Percentiles rank a stretch among this genome's conserved stretches.
Evolutionary conservation across 2,888 invertebrate species (phyloP).

Genomic region (Myopa tessellatipennis): DNA sequence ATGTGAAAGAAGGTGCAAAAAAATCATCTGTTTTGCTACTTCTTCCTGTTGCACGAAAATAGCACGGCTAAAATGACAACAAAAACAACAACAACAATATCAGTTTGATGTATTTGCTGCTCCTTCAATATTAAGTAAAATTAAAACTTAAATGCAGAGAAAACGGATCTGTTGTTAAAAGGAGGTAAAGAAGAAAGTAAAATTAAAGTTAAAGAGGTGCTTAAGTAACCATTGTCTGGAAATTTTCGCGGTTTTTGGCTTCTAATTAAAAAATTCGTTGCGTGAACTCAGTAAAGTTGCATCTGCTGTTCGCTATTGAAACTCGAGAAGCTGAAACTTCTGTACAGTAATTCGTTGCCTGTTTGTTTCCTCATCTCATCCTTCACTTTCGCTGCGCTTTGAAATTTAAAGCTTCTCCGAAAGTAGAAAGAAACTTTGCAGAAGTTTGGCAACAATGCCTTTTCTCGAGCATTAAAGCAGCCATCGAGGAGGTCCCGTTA

Average conservation of each 20-base stretch:
- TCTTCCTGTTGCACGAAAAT: not conserved
- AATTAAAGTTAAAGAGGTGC: no score
- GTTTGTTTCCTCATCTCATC: no score
- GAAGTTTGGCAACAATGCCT: no score
- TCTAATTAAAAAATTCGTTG: no score
- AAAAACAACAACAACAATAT: not conserved
- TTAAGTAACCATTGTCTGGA: not conserved
- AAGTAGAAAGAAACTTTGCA: not conserved
- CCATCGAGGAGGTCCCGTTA: not conserved
- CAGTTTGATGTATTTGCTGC: constrained; percentile 1
- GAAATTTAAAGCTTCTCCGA: constrained; percentile 22
- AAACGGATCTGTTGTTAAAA: no score
- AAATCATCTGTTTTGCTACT: not conserved
- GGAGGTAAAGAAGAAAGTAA: no score
- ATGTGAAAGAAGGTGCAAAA: constrained; percentile 17
- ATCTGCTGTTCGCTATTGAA: no score
- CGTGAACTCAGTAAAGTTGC: no score
- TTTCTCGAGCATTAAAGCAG: not conserved
- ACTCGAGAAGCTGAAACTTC: no score
- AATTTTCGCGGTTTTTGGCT: constrained; percentile 6
- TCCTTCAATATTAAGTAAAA: not conserved
- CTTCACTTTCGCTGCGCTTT: no score
- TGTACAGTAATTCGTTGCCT: no score
- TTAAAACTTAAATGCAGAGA: not conserved
- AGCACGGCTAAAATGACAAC: not conserved